phyloP scores from a whole-genome alignment of 2,113 vertebrate species.

The Heteronetta atricapilla region DNA sequence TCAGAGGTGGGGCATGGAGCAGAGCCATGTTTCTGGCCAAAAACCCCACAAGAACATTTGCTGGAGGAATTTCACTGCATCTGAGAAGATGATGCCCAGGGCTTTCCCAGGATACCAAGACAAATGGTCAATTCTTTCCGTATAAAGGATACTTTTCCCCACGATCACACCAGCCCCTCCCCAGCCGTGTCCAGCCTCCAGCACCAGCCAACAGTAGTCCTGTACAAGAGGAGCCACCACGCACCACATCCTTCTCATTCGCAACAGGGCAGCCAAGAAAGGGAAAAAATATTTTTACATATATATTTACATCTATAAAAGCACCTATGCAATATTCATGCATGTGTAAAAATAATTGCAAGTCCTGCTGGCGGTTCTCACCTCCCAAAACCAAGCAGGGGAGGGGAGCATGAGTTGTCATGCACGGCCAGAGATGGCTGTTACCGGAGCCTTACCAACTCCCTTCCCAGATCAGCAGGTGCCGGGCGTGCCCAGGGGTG shows the following conservation, averaged over 20 bases:
- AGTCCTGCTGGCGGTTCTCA: neutral
- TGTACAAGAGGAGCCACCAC: neutral
- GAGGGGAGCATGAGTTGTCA: fast-evolving
- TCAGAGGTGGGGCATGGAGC: neutral
- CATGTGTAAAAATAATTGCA: neutral
- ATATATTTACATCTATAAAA: fast-evolving
- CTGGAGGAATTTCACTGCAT: neutral
- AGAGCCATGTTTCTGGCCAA: neutral
- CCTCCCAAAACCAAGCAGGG: neutral
- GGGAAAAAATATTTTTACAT: fast-evolving
- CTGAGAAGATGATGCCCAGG: slow-evolving; percentile 19
- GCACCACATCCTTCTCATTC: fast-evolving
- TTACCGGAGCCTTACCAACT: neutral
- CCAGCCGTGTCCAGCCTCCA: neutral
- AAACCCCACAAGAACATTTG: neutral
- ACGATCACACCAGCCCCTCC: neutral
- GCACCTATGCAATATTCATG: fast-evolving
- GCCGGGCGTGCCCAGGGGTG: neutral
- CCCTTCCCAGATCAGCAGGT: neutral
- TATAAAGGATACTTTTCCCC: neutral
- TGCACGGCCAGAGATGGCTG: neutral
- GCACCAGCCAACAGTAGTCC: neutral
- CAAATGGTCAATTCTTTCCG: slow-evolving; percentile 50
- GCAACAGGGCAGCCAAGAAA: neutral
- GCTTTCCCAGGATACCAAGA: slow-evolving; percentile 51